Percentiles rank a stretch among this genome's conserved stretches.
Conservation (phyloP, 2,888 invertebrate genomes). For the Pyralis farinalis region DNA sequence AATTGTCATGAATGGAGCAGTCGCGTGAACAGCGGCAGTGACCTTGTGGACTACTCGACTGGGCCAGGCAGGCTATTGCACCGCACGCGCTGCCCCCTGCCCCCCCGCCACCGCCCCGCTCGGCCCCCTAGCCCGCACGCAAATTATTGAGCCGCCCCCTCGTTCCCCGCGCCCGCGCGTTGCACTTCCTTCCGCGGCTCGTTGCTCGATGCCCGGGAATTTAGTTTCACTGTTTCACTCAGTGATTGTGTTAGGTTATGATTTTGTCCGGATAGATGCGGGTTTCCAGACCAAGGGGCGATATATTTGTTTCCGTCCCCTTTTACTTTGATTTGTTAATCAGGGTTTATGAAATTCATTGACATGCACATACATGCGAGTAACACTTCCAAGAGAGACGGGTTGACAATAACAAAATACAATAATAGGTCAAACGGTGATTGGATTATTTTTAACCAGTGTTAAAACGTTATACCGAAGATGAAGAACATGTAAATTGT, state of each 20-base stretch:
- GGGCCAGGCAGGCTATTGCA: conserved; percentile 64
- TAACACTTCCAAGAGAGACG: no score
- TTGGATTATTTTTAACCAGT: no score
- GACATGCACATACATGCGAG: no score
- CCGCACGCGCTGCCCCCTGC: conserved; percentile 32
- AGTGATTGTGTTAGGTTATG: conserved; percentile 45
- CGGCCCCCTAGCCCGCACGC: conserved; percentile 40
- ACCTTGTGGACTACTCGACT: conserved; percentile 58
- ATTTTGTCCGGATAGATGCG: conserved; percentile 20
- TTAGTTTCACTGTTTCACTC: conserved; percentile 41
- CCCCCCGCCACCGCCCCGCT: conserved; percentile 17
- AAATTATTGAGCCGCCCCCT: conserved; percentile 58
- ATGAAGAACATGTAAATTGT: no score
- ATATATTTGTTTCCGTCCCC: not conserved
- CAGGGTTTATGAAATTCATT: no score
- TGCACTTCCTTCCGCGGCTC: conserved; percentile 58
- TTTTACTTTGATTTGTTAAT: not conserved
- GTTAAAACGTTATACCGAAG: no score
- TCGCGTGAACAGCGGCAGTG: conserved; percentile 62
- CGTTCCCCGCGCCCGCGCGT: conserved; percentile 27
- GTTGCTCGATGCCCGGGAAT: conserved; percentile 41
- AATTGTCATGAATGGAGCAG: conserved; percentile 61
- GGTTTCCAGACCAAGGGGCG: conserved; percentile 8
- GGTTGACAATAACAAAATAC: no score
- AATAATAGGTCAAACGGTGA: no score